Conservation (phyloP, 1,140 invertebrate genomes). For the Drosophila ercepeae region DNA sequence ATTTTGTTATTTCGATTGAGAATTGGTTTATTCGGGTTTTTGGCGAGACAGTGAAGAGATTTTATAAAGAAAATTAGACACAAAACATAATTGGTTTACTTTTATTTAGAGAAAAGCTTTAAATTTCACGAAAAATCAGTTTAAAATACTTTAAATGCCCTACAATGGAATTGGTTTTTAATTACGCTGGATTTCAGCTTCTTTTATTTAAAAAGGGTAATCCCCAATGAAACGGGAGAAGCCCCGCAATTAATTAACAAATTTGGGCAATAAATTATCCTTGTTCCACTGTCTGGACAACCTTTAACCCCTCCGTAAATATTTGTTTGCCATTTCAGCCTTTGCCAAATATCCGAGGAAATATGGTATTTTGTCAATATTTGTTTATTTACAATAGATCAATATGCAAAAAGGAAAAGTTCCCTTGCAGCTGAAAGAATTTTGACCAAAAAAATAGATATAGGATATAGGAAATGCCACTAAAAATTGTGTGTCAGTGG, state of each 20-base stretch:
- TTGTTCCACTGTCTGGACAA: background rate
- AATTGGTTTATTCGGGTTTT: background rate
- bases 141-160: background rate
- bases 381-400: slow-evolving; percentile 46
- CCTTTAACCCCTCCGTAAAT: slow-evolving; percentile 7
- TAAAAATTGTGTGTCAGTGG: background rate
- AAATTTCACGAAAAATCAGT: too few relatives aligned
- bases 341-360: slow-evolving; percentile 31
- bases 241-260: background rate
- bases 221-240: too few relatives aligned
- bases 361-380: slow-evolving; percentile 41
- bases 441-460: slow-evolving; percentile 10
- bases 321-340: slow-evolving; percentile 19
- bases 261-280: too few relatives aligned
- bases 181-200: too few relatives aligned
- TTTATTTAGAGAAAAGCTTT: too few relatives aligned
- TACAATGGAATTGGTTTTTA: too few relatives aligned
- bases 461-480: slow-evolving; percentile 22
- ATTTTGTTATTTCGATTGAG: slow-evolving; percentile 2
- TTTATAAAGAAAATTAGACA: too few relatives aligned
- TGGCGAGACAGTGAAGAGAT: background rate
- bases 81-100: too few relatives aligned
- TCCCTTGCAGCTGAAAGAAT: slow-evolving; percentile 25
- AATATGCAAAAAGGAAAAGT: slow-evolving; percentile 17
- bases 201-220: too few relatives aligned